phyloP scores from a whole-genome alignment of 2,797 vertebrate species.

The Sebastes itinus region DNA sequence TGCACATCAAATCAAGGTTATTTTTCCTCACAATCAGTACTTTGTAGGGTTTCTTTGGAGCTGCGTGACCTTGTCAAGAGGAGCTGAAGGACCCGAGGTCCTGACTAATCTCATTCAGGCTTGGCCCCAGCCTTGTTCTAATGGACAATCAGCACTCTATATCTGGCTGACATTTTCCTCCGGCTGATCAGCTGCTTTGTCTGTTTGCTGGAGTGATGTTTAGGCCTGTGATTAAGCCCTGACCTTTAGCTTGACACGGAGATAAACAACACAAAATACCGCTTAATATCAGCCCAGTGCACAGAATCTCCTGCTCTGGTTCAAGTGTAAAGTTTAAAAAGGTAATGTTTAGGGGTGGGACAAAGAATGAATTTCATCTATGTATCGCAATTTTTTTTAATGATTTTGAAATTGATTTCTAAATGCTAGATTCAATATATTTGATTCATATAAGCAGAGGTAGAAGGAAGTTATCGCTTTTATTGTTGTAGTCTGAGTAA shows the following conservation, averaged over 20 bases:
- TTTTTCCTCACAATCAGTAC: background rate
- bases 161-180: conserved; percentile 81
- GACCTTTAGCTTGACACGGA: conserved; percentile 73
- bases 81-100: conserved; percentile 24
- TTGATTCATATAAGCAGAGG: no score
- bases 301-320: background rate
- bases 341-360: background rate
- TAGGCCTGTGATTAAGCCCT: conserved; percentile 73
- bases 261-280: conserved; percentile 66
- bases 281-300: conserved; percentile 32
- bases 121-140: conserved; percentile 61
- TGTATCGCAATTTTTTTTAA: no score
- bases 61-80: conserved; percentile 58
- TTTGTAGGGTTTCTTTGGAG: conserved; percentile 18
- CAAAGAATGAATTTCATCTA: no score
- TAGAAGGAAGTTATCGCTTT: no score
- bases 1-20: background rate
- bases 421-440: no score
- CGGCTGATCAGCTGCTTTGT: conserved; percentile 74
- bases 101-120: conserved; percentile 57
- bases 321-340: conserved; percentile 2
- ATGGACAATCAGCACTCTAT: conserved; percentile 74
- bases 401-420: no score
- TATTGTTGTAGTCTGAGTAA: no score
- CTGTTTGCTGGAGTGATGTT: conserved; percentile 68